phyloP scores from a whole-genome alignment of 2,888 invertebrate species.

The Polydrusus tereticollis region DNA sequence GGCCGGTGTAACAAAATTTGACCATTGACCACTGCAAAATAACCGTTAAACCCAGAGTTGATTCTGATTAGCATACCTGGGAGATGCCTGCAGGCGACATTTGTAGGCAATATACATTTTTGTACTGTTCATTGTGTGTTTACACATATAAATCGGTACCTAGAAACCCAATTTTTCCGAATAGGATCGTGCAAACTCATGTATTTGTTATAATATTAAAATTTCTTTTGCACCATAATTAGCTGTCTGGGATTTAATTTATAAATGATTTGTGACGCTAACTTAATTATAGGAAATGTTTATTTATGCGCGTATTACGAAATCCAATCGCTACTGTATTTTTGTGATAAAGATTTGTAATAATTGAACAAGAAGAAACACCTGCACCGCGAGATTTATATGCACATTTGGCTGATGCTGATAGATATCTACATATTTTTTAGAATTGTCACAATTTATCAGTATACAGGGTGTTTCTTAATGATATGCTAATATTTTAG shows the following conservation, averaged over 20 bases:
- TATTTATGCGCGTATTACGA: not conserved
- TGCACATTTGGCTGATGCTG: too few relatives aligned
- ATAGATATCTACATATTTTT: too few relatives aligned
- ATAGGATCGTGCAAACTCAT: constrained; percentile 34
- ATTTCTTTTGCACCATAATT: not conserved
- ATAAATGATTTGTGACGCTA: not conserved
- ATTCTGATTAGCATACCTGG: constrained; percentile 50
- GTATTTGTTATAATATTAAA: constrained; percentile 21
- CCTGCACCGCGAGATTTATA: too few relatives aligned
- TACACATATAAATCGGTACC: constrained; percentile 51
- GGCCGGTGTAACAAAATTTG: constrained; percentile 23
- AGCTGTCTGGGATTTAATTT: not conserved
- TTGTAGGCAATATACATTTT: constrained; percentile 53
- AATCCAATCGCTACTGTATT: not conserved
- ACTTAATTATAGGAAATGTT: not conserved
- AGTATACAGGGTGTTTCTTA: too few relatives aligned
- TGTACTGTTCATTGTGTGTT: constrained; percentile 48
- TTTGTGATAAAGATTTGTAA: not conserved
- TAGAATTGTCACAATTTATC: too few relatives aligned
- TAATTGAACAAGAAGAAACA: too few relatives aligned
- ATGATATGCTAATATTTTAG: too few relatives aligned
- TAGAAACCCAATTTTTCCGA: constrained; percentile 49
- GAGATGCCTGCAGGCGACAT: constrained; percentile 49
- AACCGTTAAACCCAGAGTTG: constrained; percentile 43
- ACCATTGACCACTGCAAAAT: constrained; percentile 45